Base-by-base conservation (phyloP, 2,113 vertebrate species). In the Zosterops pallidus region DNA sequence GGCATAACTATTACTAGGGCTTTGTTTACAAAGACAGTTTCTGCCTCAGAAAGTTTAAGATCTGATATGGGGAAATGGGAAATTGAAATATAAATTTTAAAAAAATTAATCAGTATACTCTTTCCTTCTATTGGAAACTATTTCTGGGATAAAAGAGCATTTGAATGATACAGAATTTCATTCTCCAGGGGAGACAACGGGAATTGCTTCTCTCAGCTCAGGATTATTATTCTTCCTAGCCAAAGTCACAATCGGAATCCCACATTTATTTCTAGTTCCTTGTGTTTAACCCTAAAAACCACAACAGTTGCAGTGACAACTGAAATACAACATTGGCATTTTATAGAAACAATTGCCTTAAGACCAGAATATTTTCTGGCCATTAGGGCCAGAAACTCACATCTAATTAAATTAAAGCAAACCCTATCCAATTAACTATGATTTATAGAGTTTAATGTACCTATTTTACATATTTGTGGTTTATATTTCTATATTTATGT, bases 341-440 rank as follows among this genome's bases (percentile, higher is more conserved):
- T 85, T 80, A 69, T 47, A 83, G 59, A 82, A 95, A 85, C 11
- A 80, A 55, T 44, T 72, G 79, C 39, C 59, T 85, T 80, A 91
- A 39, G 28, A 86, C 37, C 23, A 83, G 57, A 91, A 83, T 25
- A 55, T 59, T 87, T 95, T 77, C 57, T 62, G 49, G 46, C 11
- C 21, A 85, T 89, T 69, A 80, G n/a, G n/a, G 37, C 39, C 63
- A 77, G 35, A 79, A 18, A 14, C 13, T 5, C 25, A 80, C 19
- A 82, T 76, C 53, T 85, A 95, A 92, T 85, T 91, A 86, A 94
- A 91, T 95, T 80, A 92, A 94, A 83, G 16, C 14, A 92, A 91
- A 12, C 3, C 5, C 9, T 26, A 77, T 69, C 23, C 42, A 95
- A 90, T 72, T 91, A 95, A 33, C 28, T 35, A 46, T 57, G 42